Evolutionary conservation across 2,113 vertebrate species (phyloP).

Genomic region (Polypterus senegalus): DNA sequence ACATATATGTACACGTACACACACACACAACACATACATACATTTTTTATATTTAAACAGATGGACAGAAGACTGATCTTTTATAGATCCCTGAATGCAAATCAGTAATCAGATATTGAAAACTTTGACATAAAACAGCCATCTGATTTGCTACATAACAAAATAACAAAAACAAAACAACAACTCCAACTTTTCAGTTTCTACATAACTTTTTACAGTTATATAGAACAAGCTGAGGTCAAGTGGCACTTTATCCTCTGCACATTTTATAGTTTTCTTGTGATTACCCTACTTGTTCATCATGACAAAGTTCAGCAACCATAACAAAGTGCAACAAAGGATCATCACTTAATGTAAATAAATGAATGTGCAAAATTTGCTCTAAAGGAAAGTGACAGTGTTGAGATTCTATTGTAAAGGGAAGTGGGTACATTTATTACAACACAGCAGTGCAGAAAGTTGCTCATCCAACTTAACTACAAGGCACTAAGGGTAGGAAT

Average conservation of each 20-base stretch:
- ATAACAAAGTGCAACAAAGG: slow-evolving; percentile 64
- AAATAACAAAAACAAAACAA: too few species aligned
- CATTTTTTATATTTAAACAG: too few species aligned
- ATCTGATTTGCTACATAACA: too few species aligned
- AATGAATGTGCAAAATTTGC: slow-evolving; percentile 87
- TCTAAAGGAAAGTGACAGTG: slow-evolving; percentile 68
- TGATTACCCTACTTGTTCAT: slow-evolving; percentile 32
- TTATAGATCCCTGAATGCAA: too few species aligned
- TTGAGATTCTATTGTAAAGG: slow-evolving; percentile 50
- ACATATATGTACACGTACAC: too few species aligned
- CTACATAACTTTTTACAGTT: too few species aligned
- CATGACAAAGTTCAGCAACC: slow-evolving; percentile 43
- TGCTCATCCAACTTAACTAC: slow-evolving; percentile 84
- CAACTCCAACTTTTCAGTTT: too few species aligned
- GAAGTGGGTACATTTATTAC: slow-evolving; percentile 25
- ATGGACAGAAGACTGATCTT: too few species aligned
- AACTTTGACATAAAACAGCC: too few species aligned
- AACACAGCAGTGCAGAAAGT: slow-evolving; percentile 63
- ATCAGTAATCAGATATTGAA: too few species aligned
- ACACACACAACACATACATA: too few species aligned
- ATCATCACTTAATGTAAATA: slow-evolving; percentile 57
- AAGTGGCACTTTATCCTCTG: background rate
- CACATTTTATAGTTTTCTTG: slow-evolving; percentile 42
- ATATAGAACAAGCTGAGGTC: background rate
- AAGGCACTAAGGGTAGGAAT: slow-evolving; percentile 97